Evolutionary conservation across 23 tunicate genomes (phyloP), one percentile per base, ranked within the genome.

Genomic region (Trididemnum miniatum): DNA sequence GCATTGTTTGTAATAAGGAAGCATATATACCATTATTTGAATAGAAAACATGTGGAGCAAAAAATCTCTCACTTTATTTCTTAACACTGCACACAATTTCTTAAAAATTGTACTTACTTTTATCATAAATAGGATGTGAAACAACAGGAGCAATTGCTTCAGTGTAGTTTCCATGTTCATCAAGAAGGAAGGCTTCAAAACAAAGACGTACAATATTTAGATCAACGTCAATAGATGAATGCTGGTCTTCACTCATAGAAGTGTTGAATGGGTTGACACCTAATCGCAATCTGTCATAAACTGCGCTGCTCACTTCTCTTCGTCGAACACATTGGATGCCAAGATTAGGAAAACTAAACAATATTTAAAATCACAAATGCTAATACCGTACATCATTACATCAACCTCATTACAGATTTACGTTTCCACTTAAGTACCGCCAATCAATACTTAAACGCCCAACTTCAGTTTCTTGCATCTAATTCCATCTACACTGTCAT

Each of bases 241-340:
- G 83, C 35, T 84, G 83, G 23, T 91, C 87, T 28, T 71, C 77
- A 49, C 75, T 79, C 34, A 76, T 22, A 25, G 72, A 59, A 32
- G 87, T 71, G 32, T 67, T 66, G 80, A 73, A 91, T 28, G 97
- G 97, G 54, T 92, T 91, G 15, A 92, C 80, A 0, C 77, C 78
- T 34, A 35, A 32, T 37, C 40, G 85, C 37, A 82, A 24, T 22
- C 97, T 35, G 1, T 88, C 92, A 36, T 9, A n/a, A 22, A 93
- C 73, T 20, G 98, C 89, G 22, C 35, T 50, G 4, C 71, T 38
- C 1, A 93, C 94, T 84, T 93, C 98, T 31, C 75, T 88, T 49
- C 98, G 81, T 80, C 88, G 63, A 18, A 93, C 98, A 76, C 98
- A 93, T 60, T 93, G 98, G 0, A 93, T 88, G 22, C 98, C 98